A percentile compares a stretch with the other conserved stretches of the same genome.
phyloP scores from a whole-genome alignment of 2,113 vertebrate genomes.

The Stomatorhinus ivindoensis region DNA sequence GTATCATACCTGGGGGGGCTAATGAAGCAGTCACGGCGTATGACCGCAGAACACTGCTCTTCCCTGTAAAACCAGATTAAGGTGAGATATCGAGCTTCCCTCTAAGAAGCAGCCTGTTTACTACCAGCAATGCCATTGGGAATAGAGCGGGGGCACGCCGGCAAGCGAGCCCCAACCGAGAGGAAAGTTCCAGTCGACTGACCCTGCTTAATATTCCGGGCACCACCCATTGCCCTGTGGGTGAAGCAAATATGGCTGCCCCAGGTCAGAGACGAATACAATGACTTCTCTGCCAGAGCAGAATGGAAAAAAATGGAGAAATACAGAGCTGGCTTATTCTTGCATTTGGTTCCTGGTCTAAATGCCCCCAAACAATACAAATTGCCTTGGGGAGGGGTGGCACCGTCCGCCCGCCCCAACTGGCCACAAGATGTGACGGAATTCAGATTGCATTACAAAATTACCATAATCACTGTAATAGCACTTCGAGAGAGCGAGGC shows the following conservation, averaged over 20 bases:
- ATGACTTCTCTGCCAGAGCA: not conserved
- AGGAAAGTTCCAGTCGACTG: not conserved
- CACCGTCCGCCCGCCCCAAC: not conserved
- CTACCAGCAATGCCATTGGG: not conserved
- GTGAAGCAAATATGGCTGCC: not conserved
- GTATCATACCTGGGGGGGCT: not conserved
- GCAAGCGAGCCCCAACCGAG: not conserved
- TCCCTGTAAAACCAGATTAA: not conserved
- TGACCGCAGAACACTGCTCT: not conserved
- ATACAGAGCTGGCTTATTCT: slow-evolving; percentile 13
- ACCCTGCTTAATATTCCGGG: not conserved
- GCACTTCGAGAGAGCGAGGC: not conserved
- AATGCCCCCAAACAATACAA: not conserved
- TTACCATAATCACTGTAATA: not conserved
- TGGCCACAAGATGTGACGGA: not conserved
- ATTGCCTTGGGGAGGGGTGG: not conserved
- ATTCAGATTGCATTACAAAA: not conserved
- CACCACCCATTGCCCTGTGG: not conserved
- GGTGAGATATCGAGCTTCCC: not conserved
- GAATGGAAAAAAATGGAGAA: not conserved
- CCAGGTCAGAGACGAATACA: slow-evolving; percentile 4
- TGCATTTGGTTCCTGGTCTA: not conserved
- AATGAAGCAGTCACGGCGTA: not conserved
- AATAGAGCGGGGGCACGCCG: not conserved
- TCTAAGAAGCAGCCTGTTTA: not conserved